These are phyloP conservation scores for Tinamus major DNA, from an alignment of 2,797 vertebrate genomes.

Conservation along the genomic window DNA sequence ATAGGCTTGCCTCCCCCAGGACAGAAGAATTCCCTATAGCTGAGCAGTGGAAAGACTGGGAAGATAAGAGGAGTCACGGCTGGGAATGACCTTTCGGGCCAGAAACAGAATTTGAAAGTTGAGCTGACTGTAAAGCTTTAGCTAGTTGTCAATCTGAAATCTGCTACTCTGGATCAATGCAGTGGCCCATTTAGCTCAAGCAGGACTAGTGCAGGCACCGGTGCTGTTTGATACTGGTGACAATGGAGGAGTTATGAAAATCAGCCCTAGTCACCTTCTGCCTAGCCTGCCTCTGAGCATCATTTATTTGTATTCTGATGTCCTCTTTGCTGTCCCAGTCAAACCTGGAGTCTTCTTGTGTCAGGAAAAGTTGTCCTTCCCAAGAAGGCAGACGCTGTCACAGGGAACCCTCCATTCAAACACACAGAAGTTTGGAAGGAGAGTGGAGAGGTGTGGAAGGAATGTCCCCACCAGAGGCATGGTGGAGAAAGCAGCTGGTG, in stretches of 20 bases:
- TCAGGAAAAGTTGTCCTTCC: neutral
- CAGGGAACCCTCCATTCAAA: neutral
- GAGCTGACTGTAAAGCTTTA: slow-evolving; percentile 5
- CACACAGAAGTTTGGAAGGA: neutral
- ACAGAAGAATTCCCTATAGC: neutral
- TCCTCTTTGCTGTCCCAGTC: neutral
- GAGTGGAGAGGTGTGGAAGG: neutral
- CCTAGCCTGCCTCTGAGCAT: neutral
- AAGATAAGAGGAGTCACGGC: neutral
- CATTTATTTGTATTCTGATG: neutral
- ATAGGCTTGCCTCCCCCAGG: neutral
- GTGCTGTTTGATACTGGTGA: neutral
- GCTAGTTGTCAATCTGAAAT: neutral
- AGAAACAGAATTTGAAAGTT: neutral
- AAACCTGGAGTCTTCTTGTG: neutral
- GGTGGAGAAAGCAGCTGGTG: neutral
- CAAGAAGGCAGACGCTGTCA: neutral
- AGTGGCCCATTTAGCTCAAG: neutral
- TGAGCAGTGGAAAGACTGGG: neutral
- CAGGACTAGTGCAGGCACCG: neutral
- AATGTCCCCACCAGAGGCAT: neutral
- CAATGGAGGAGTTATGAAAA: neutral
- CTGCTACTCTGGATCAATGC: neutral
- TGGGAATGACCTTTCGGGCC: neutral
- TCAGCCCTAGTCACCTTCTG: neutral